These are phyloP conservation scores for Oreochromis niloticus DNA, from an alignment of 2,113 vertebrate genomes.

Conservation along the genomic window DNA sequence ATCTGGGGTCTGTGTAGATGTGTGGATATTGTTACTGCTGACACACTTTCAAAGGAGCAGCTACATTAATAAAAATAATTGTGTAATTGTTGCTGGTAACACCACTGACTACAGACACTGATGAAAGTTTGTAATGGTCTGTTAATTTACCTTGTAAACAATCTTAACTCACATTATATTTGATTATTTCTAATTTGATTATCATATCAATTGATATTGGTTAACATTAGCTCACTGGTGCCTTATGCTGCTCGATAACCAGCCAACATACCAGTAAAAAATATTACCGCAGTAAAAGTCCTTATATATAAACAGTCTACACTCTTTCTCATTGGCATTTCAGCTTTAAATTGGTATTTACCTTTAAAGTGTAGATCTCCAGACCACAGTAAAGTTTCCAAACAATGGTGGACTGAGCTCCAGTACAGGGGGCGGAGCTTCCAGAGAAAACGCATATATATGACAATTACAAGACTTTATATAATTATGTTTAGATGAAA, in stretches of 20 bases:
- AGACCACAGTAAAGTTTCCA: neutral
- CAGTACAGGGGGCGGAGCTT: neutral
- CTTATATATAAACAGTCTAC: neutral
- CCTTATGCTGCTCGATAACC: neutral
- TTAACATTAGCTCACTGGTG: neutral
- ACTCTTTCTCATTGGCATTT: neutral
- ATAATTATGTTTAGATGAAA: neutral
- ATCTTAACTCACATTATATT: neutral
- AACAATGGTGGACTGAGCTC: fast-evolving
- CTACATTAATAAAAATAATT: neutral
- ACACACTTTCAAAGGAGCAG: neutral
- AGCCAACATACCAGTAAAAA: neutral
- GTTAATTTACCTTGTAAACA: neutral
- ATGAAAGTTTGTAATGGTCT: neutral
- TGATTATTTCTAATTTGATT: neutral
- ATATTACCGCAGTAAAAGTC: fast-evolving
- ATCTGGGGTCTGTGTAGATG: neutral
- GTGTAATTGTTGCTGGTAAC: neutral
- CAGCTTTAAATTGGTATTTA: neutral
- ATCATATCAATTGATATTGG: fast-evolving
- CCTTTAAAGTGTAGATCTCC: neutral
- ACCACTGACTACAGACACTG: neutral
- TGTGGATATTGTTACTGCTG: neutral
- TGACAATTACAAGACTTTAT: neutral
- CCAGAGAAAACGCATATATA: neutral